A percentile compares a stretch with the other conserved stretches of the same genome.
These are phyloP conservation scores for Agonopterix subpropinquella DNA, from an alignment of 2,888 invertebrate genomes.

Conservation along the genomic window DNA sequence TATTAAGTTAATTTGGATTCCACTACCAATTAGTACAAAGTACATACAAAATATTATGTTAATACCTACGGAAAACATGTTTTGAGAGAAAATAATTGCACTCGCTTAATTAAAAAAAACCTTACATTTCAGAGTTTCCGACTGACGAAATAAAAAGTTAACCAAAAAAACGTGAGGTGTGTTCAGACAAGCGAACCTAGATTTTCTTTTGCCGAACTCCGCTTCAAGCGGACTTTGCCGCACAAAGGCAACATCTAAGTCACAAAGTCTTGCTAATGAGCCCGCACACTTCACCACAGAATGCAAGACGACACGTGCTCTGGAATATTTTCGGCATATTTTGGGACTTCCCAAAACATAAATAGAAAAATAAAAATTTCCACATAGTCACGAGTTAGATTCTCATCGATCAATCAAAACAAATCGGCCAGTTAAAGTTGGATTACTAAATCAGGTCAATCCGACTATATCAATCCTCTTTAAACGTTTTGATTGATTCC, in stretches of 20 bases:
- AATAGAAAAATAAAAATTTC: background rate
- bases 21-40: no score
- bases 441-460: conserved; percentile 5
- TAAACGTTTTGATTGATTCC: conserved; percentile 2
- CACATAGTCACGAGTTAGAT: background rate
- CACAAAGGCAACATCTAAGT: background rate
- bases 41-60: no score
- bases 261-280: conserved; percentile 26
- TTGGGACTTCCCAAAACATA: background rate
- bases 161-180: conserved; percentile 2
- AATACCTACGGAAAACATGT: no score
- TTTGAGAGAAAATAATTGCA: no score
- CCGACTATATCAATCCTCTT: background rate
- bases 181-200: conserved; percentile 4
- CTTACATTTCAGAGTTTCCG: no score
- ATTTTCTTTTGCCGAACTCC: background rate
- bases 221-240: background rate
- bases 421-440: background rate
- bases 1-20: no score
- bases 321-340: conserved; percentile 23
- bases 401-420: conserved; percentile 1
- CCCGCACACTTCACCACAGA: conserved; percentile 12
- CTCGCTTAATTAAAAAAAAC: no score
- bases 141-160: no score
- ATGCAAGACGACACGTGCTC: conserved; percentile 23